A percentile compares a stretch with the other conserved stretches of the same genome.
Conservation (phyloP, 2,113 vertebrate species). For the Tragelaphus scriptus region DNA sequence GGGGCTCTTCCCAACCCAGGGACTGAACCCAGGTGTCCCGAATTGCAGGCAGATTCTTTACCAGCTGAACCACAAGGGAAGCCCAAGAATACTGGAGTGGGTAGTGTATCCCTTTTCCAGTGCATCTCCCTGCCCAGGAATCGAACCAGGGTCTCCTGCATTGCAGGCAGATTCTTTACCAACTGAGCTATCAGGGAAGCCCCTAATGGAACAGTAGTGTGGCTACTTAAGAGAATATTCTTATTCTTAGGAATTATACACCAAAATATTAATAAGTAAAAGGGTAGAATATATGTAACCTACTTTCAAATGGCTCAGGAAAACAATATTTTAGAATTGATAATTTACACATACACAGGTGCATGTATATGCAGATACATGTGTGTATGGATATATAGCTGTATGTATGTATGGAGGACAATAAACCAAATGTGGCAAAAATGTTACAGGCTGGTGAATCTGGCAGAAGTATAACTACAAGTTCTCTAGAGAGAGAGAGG, state of each 20-base stretch:
- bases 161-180: not conserved
- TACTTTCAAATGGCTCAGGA: not conserved
- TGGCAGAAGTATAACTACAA: not conserved
- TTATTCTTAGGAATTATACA: not conserved
- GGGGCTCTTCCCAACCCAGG: not conserved
- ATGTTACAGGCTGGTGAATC: not conserved
- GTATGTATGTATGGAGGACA: not conserved
- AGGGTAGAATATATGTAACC: not conserved
- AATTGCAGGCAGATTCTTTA: not conserved
- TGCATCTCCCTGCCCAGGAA: not conserved
- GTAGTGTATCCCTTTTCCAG: not conserved
- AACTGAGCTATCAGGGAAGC: not conserved
- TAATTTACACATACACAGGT: not conserved
- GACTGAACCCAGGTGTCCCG: not conserved
- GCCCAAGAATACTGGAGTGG: not conserved
- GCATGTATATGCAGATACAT: not conserved
- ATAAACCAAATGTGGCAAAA: not conserved
- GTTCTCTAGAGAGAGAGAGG: not conserved
- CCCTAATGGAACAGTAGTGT: not conserved
- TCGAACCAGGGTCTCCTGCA: not conserved
- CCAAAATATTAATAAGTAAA: not conserved
- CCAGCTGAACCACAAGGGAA: not conserved
- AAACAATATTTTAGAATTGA: not conserved
- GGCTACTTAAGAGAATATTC: not conserved
- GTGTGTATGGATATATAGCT: not conserved